Percentiles rank a stretch among this genome's conserved stretches.
Evolutionary conservation across 2,888 invertebrate species (phyloP).

Genomic region (Cistogaster globosa): DNA sequence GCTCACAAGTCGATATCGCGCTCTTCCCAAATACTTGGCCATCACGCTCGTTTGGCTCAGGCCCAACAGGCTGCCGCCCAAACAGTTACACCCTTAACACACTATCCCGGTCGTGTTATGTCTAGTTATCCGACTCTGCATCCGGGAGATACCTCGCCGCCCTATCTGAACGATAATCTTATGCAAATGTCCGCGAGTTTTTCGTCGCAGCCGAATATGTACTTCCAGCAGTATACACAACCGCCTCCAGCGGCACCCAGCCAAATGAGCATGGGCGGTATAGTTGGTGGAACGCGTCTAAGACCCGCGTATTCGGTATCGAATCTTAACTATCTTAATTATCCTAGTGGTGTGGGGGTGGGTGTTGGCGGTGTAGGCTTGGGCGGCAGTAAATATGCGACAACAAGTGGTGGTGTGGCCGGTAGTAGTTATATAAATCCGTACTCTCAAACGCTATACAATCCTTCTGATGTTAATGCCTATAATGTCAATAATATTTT

Average conservation of each 20-base stretch:
- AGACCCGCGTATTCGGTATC: constrained; percentile 82
- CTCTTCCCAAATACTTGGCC: constrained; percentile 82
- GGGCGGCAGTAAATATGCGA: constrained; percentile 68
- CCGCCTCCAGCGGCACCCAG: constrained; percentile 75
- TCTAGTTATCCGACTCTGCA: constrained; percentile 82
- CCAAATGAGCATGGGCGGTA: constrained; percentile 74
- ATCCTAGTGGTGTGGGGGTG: constrained; percentile 75
- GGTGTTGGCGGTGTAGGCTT: constrained; percentile 50
- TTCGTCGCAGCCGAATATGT: constrained; percentile 83
- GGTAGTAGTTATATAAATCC: constrained; percentile 77
- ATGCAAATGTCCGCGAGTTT: constrained; percentile 83
- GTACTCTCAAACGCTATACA: constrained; percentile 76
- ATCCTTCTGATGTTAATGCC: constrained; percentile 75
- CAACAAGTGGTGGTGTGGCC: constrained; percentile 68
- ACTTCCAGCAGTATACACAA: constrained; percentile 80
- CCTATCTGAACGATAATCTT: constrained; percentile 82
- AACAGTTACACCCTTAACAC: constrained; percentile 79
- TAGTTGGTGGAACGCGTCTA: constrained; percentile 76
- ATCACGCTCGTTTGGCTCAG: constrained; percentile 80
- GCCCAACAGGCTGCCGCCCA: constrained; percentile 74
- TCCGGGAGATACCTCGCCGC: constrained; percentile 80
- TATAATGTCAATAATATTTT: constrained; percentile 73
- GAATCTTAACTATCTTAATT: constrained; percentile 80
- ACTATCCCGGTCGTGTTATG: constrained; percentile 79
- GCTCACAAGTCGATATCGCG: constrained; percentile 83